A percentile compares a stretch with the other conserved stretches of the same genome.
Conservation (phyloP, 1,140 invertebrate genomes). For the Vollenhovia emeryi region DNA sequence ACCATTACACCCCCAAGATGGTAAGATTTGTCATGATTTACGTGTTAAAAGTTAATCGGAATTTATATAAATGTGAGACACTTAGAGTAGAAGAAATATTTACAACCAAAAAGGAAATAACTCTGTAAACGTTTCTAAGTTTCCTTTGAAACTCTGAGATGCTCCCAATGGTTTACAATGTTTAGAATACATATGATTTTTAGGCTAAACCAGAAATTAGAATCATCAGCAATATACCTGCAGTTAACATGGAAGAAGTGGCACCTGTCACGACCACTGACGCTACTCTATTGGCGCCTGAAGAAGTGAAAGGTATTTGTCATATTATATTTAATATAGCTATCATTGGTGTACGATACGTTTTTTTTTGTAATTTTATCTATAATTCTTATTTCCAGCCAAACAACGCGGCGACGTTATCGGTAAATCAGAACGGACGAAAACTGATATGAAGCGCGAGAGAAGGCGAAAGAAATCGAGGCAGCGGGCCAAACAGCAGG, state of each 20-base stretch:
- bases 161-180: not conserved
- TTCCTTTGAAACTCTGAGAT: not conserved
- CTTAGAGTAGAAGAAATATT: not conserved
- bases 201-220: conserved; percentile 94
- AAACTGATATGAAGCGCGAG: conserved; percentile 96
- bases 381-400: conserved; percentile 81
- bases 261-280: conserved; percentile 94
- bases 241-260: conserved; percentile 98
- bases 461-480: conserved; percentile 94
- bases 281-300: conserved; percentile 95
- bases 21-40: conserved; percentile 82
- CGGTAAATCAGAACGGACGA: conserved; percentile 92
- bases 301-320: conserved; percentile 93
- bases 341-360: not conserved
- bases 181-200: conserved; percentile 41
- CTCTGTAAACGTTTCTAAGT: not conserved
- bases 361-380: not conserved
- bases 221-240: conserved; percentile 96
- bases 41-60: not conserved
- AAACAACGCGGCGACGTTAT: conserved; percentile 92
- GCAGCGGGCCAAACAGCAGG: conserved; percentile 87
- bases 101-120: not conserved
- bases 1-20: conserved; percentile 96
- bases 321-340: conserved; percentile 31
- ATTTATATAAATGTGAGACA: not conserved